Base-by-base conservation (phyloP, 2,797 vertebrate genomes). In the Falco berigora region DNA sequence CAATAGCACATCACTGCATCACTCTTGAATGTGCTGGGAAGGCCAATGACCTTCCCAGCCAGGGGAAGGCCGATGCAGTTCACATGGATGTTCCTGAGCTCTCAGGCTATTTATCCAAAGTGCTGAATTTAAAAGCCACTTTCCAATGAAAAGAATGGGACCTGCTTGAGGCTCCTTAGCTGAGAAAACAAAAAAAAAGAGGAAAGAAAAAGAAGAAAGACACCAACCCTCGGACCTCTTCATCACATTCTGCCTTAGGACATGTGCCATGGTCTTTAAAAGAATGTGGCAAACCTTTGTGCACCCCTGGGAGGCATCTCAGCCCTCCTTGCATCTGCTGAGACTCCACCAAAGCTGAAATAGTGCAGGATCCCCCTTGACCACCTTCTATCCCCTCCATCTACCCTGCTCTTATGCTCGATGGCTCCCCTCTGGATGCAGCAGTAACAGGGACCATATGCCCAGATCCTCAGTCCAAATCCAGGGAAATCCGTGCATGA, bases 21-120 rank as follows among this genome's bases (percentile, higher is more conserved):
- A 23, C 30, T 86, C 88, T 13, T 63, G 46, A 90, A 47, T 91
- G 36, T 77, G 36, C 30, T 62, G 62, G 78, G 86, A 94, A 93
- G 32, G n/a, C 63, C 56, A 63, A 55, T 49, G 71, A 50, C 44
- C 23, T 72, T 88, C 53, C 62, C 22, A 58, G 24, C 9, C 44
- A 69, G 34, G 23, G 23, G 47, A 92, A 59, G 42, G n/a, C 62
- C 69, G 62, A 76, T 61, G 36, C 20, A 25, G 32, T 46, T 94
- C 77, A 74, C 20, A 32, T 38, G 38, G 55, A 23, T 17, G 5
- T 69, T 94, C 75, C 46, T 34, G 28, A 64, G 30, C 38, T 86
- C 34, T 36, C 46, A 62, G 32, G 22, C 20, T 71, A 62, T 89
- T 89, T 88, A 53, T 85, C 22, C 28, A 5, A 92, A 86, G 59